Base-by-base conservation (phyloP, 1,140 invertebrate genomes). In the Andrena cerasifolii region DNA sequence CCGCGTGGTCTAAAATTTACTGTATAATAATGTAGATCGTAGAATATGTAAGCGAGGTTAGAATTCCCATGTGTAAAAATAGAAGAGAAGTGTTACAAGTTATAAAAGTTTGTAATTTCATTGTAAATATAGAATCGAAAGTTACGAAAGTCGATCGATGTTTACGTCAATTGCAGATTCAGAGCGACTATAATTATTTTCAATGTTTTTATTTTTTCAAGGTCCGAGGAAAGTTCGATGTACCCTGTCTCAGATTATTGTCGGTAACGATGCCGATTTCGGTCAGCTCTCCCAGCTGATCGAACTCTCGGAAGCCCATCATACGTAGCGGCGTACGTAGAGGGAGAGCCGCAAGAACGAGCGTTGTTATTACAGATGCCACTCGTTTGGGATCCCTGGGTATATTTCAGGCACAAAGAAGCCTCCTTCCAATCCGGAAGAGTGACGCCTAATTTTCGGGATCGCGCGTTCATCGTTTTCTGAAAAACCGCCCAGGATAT, bases 311-410 rank as follows among this genome's bases (percentile, higher is more conserved):
- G 40, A 79, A 82, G 56, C 47, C 56, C 54, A 75, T 82, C 71
- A 47, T 72, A 67, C 74, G 70, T 80, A 73, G 49, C 53, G 16
- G 58, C 24, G 47, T 24, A 61, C 61, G 59, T 78, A 71, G 31
- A 77, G 68, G 59, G 67, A 78, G 65, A 79, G 74, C 66, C 33
- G 63, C 63, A 76, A 79, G 82, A 86, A 77, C 76, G 66, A 74
- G 40, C 84, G 83, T 90, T 91, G 89, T 91, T 91, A 89, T 91
- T 91, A 90, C 90, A 91, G 90, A 91, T 91, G 90, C 87, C 82
- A 82, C 68, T 85, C 81, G 80, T 86, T 85, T 80, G 80, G 78
- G 73, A 87, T 88, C 79, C 65, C 68, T 82, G 79, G 83, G 79
- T 87, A 81, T 90, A 90, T 90, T 90, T 90, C 88, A 89, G 82